Evolutionary conservation across 2,113 vertebrate species (phyloP).

Genomic region (Canis aureus): DNA sequence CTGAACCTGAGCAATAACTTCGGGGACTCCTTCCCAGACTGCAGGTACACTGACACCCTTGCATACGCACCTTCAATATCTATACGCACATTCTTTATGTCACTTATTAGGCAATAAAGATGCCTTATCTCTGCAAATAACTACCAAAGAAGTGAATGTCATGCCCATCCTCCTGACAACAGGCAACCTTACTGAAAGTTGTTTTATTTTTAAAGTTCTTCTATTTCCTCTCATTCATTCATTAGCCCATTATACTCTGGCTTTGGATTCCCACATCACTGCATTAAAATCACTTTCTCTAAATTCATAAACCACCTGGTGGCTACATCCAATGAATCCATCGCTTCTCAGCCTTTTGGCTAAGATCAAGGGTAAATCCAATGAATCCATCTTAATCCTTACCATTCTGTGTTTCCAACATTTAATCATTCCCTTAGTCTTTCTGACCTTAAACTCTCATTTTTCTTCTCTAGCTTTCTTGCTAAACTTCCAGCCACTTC

Average conservation of each 20-base stretch:
- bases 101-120: conserved; percentile 44
- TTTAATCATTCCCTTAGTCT: background rate
- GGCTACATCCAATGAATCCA: background rate
- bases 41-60: background rate
- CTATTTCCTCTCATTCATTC: conserved; percentile 29
- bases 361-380: background rate
- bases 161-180: background rate
- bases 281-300: conserved; percentile 38
- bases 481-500: background rate
- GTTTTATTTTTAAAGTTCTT: conserved; percentile 36
- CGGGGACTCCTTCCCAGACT: background rate
- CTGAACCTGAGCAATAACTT: background rate
- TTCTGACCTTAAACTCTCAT: background rate
- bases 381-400: background rate
- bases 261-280: background rate
- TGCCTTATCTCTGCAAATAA: background rate
- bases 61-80: background rate
- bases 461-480: background rate
- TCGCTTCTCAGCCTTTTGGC: no score
- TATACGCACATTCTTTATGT: background rate
- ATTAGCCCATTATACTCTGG: background rate
- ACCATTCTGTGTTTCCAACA: background rate
- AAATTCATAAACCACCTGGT: background rate
- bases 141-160: background rate
- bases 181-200: conserved; percentile 36